A percentile compares a stretch with the other conserved stretches of the same genome.
phyloP scores from a whole-genome alignment of 92 coral and sea anemone species.

The Parazoanthus darwini region DNA sequence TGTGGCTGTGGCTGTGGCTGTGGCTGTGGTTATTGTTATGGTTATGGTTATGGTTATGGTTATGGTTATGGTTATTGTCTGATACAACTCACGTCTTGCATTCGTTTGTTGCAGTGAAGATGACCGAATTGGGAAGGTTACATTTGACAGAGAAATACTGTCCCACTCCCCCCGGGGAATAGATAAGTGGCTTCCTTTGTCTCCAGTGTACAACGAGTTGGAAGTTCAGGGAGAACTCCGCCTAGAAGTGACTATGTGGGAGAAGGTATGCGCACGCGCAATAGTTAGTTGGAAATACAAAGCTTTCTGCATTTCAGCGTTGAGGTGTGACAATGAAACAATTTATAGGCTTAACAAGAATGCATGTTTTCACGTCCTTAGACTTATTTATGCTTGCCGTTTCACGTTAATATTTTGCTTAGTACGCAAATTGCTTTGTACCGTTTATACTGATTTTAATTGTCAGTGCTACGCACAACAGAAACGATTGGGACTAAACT shows the following conservation, averaged over 20 bases:
- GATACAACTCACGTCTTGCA: not conserved
- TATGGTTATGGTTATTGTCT: too few relatives aligned
- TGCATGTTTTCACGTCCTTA: too few relatives aligned
- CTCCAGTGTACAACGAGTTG: slow-evolving; percentile 69
- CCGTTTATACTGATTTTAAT: too few relatives aligned
- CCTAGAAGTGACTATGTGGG: slow-evolving; percentile 70
- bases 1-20: too few relatives aligned
- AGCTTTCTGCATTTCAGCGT: not conserved
- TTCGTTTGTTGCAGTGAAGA: slow-evolving; percentile 58
- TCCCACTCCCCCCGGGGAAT: slow-evolving; percentile 71
- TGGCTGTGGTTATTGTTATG: too few relatives aligned
- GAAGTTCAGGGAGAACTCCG: slow-evolving; percentile 94
- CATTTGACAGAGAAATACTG: slow-evolving; percentile 75
- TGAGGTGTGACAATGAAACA: not conserved
- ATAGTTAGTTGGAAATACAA: not conserved
- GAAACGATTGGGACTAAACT: not conserved
- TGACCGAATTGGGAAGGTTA: slow-evolving; percentile 87
- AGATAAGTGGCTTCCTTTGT: slow-evolving; percentile 86
- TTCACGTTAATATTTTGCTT: not conserved
- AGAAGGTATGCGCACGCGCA: slow-evolving; percentile 50
- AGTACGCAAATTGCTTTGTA: not conserved
- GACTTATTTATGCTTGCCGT: too few relatives aligned
- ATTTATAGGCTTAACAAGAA: too few relatives aligned
- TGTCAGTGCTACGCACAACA: not conserved
- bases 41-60: too few relatives aligned